Evolutionary conservation across 2,888 invertebrate species (phyloP), one percentile per base, ranked within the genome.

Genomic region (Geophilus truncorum): DNA sequence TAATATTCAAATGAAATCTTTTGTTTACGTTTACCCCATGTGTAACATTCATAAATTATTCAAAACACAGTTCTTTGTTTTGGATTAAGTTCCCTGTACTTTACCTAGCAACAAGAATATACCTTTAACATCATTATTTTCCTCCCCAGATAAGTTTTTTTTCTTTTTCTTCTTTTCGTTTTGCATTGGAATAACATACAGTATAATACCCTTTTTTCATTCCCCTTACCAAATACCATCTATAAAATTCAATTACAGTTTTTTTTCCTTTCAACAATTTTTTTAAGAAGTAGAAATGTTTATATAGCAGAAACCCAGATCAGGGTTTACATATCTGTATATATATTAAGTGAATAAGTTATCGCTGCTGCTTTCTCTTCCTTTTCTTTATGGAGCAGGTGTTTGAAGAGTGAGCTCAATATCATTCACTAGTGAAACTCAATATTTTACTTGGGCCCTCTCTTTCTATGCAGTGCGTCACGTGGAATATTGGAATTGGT

Each of bases 391-490:
- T 70, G 70, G 70, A 70, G 70, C 70, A 70, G 70, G 70, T 70
- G 70, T 70, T 70, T 70, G 70, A 70, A 70, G 70, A 70, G 70
- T 70, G 70, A 70, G 70, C 70, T 70, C 70, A 70, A 70, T 70
- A 28, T 70, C 70, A 70, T 70, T 70, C 25, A 28, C 28, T 25
- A 28, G 70, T 70, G 70, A 70, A 70, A 70, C 70, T 70, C 70
- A 70, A 70, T 70, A 70, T 70, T 70, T 70, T 70, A 70, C 70
- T 70, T 28, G 70, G 70, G 70, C 70, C 25, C 28, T 70, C 70
- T 70, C 28, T 70, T 9, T 70, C 70, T 70, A 70, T 70, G 70
- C 70, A 70, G 70, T 70, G 70, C 70, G 7, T 23, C 25, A 25
- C 70, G 70, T 70, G 70, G 70, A 70, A 70, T 70, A 70, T 70